A percentile compares a stretch with the other conserved stretches of the same genome.
These are phyloP conservation scores for Muscidifurax raptorellus DNA, from an alignment of 1,140 invertebrate species.

Conservation along the genomic window DNA sequence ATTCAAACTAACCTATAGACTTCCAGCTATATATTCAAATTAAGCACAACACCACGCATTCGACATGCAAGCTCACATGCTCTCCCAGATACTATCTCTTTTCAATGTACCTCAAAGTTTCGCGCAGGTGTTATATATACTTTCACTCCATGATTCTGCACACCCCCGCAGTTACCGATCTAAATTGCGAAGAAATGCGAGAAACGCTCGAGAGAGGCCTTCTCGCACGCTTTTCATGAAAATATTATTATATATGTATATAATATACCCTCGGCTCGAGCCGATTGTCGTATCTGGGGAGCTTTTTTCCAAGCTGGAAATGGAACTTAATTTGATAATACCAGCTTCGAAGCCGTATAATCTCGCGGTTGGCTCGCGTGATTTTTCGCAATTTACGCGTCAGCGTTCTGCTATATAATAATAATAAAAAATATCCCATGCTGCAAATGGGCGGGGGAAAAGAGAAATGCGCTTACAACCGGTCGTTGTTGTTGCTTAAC, in stretches of 20 bases:
- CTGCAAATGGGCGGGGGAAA: neutral
- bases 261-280: no score
- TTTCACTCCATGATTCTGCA: neutral
- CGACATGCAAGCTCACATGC: slow-evolving; percentile 10
- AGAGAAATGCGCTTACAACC: neutral
- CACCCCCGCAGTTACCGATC: neutral
- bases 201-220: slow-evolving; percentile 8
- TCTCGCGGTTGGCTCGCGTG: slow-evolving; percentile 54
- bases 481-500: no score
- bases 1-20: neutral
- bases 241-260: no score
- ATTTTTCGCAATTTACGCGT: slow-evolving; percentile 58
- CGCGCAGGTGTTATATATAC: neutral
- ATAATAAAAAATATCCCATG: neutral
- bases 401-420: slow-evolving; percentile 21
- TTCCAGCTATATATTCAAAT: neutral
- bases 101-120: slow-evolving; percentile 5
- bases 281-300: slow-evolving; percentile 1
- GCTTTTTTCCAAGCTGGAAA: slow-evolving; percentile 36
- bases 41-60: neutral
- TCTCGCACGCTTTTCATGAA: slow-evolving; percentile 1
- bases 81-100: neutral
- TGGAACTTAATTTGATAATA: slow-evolving; percentile 57
- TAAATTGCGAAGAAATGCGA: slow-evolving; percentile 27
- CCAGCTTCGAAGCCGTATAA: slow-evolving; percentile 31